A percentile compares a stretch with the other conserved stretches of the same genome.
phyloP scores from a whole-genome alignment of 1,140 invertebrate genomes.

The Metopolophium dirhodum region DNA sequence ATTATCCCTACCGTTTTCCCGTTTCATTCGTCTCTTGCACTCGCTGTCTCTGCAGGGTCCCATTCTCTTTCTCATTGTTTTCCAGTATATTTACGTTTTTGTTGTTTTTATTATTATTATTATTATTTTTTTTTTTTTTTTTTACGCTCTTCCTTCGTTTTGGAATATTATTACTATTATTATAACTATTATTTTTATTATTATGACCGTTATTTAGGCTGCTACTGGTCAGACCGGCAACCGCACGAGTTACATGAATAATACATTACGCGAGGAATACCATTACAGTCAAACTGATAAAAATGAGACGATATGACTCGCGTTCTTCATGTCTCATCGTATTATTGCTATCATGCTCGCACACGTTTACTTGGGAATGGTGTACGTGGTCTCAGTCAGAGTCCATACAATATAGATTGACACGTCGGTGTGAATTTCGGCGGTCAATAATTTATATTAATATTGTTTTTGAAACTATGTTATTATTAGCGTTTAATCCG shows the following conservation, averaged over 20 bases:
- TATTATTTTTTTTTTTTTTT: background rate
- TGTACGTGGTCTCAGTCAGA: background rate
- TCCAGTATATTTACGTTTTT: background rate
- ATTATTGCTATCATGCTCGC: background rate
- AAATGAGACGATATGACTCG: background rate
- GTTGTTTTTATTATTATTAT: background rate
- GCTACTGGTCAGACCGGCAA: background rate
- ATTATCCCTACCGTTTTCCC: constrained; percentile 14
- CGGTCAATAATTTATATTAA: background rate
- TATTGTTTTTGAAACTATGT: background rate
- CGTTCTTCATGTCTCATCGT: background rate
- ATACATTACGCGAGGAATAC: background rate
- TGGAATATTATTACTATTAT: background rate
- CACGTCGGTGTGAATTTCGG: background rate
- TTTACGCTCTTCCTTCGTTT: background rate
- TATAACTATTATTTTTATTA: constrained; percentile 17
- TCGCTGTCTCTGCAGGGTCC: background rate
- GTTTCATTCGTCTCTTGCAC: background rate
- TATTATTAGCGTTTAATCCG: background rate
- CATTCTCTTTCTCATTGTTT: background rate
- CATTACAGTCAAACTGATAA: background rate
- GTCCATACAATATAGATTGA: background rate
- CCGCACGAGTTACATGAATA: background rate
- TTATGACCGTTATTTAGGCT: background rate
- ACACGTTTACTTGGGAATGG: background rate